phyloP scores from a whole-genome alignment of 2,797 vertebrate genomes.

The Borostomias antarcticus region DNA sequence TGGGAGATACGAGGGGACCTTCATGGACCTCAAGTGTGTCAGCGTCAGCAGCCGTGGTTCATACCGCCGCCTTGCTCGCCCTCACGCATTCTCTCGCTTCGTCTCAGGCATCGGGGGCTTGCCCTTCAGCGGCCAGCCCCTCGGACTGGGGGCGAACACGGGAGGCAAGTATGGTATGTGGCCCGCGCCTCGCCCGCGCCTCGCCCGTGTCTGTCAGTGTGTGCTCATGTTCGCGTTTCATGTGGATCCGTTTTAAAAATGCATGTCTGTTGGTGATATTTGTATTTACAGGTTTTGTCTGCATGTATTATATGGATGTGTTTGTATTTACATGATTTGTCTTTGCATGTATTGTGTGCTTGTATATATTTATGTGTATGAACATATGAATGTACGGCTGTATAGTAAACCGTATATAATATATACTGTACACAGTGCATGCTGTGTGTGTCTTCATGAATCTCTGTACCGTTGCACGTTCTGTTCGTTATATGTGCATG shows the following conservation, averaged over 20 bases:
- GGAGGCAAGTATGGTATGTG: slow-evolving; percentile 54
- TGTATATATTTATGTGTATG: no score
- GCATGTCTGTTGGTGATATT: neutral
- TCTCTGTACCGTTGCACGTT: neutral
- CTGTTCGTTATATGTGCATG: neutral
- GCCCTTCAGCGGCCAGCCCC: slow-evolving; percentile 59
- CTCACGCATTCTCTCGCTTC: slow-evolving; percentile 10
- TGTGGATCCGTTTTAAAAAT: neutral
- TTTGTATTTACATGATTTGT: no score
- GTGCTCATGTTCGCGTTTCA: neutral
- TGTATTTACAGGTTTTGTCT: no score
- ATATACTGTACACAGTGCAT: neutral
- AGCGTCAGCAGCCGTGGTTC: no score
- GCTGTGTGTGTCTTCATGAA: neutral
- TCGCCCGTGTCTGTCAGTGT: neutral
- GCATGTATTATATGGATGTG: no score
- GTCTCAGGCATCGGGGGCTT: slow-evolving; percentile 65
- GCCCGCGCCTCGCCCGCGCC: no score
- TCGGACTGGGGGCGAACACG: slow-evolving; percentile 26
- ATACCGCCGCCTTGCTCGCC: neutral
- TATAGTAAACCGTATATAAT: no score
- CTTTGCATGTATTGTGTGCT: no score
- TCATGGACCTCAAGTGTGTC: neutral
- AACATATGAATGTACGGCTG: no score
- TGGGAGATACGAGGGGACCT: no score